phyloP scores from a whole-genome alignment of 2,888 invertebrate genomes.

The Acronicta aceris region DNA sequence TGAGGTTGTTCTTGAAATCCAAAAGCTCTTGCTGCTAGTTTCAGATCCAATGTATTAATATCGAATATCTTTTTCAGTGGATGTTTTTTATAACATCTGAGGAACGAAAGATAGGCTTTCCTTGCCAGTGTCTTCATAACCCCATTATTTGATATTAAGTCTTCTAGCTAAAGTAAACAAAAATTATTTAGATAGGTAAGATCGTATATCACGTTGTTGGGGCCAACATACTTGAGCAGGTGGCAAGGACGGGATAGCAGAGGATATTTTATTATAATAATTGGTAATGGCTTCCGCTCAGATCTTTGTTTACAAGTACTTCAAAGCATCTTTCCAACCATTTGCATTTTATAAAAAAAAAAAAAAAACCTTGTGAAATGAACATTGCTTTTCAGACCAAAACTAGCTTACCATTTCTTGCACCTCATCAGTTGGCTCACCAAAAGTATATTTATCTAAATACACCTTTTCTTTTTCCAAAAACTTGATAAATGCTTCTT shows the following conservation, averaged over 20 bases:
- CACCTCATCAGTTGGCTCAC: constrained; percentile 70
- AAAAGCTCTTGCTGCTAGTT: constrained; percentile 96
- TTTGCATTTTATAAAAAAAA: no score
- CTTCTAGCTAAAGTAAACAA: constrained; percentile 92
- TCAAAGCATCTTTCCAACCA: no score
- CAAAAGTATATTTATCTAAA: constrained; percentile 93
- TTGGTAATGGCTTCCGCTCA: no score
- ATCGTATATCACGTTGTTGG: background rate
- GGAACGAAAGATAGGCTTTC: constrained; percentile 98
- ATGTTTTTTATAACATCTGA: constrained; percentile 98
- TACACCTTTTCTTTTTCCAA: constrained; percentile 97
- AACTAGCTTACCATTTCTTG: constrained; percentile 73
- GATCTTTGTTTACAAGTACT: no score
- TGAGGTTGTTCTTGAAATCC: constrained; percentile 98
- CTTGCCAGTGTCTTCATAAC: constrained; percentile 97
- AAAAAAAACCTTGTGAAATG: no score
- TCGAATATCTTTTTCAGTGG: constrained; percentile 97
- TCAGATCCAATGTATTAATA: constrained; percentile 95
- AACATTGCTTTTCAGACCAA: background rate
- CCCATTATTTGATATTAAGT: constrained; percentile 96
- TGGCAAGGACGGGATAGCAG: no score
- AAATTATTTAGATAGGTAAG: background rate
- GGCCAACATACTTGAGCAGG: no score
- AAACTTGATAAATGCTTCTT: constrained; percentile 96
- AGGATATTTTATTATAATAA: no score